Conservation (phyloP, 2,113 vertebrate genomes). For the Pagrus major region DNA sequence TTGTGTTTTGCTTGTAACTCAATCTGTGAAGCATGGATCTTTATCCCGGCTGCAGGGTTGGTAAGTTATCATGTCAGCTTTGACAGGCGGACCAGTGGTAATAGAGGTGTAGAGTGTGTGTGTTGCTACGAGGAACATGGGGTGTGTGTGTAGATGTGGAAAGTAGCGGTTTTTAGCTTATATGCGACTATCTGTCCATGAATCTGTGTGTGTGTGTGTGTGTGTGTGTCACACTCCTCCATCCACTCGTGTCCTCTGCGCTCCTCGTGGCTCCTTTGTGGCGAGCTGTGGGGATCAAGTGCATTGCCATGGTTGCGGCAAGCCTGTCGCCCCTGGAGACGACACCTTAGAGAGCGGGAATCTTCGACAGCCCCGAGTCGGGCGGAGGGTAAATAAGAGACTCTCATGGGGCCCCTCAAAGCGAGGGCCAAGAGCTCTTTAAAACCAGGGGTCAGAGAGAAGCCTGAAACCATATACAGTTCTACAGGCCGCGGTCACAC, state of each 20-base stretch:
- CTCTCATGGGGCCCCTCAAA: conserved; percentile 56
- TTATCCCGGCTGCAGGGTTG: conserved; percentile 48
- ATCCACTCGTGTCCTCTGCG: conserved; percentile 18
- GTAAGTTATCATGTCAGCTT: conserved; percentile 48
- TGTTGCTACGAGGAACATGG: not conserved
- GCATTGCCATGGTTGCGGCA: conserved; percentile 67
- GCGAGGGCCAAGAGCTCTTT: conserved; percentile 49
- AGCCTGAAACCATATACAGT: conserved; percentile 45
- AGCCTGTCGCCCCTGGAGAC: conserved; percentile 58
- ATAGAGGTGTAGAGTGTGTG: conserved; percentile 63
- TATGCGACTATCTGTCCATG: not conserved
- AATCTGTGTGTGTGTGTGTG: conserved; percentile 1
- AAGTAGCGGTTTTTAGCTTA: not conserved
- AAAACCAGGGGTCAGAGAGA: conserved; percentile 48
- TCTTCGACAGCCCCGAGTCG: conserved; percentile 56
- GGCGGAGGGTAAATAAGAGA: conserved; percentile 47
- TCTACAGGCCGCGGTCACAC: not conserved
- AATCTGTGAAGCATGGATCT: conserved; percentile 39
- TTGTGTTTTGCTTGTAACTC: conserved; percentile 55
- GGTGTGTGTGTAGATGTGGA: not conserved
- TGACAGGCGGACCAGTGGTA: conserved; percentile 55
- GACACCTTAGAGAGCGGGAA: conserved; percentile 62
- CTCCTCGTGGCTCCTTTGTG: conserved; percentile 73
- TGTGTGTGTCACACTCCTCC: not conserved
- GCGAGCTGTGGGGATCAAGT: conserved; percentile 65